Percentiles rank a stretch among this genome's conserved stretches.
Evolutionary conservation across 2,888 invertebrate genomes (phyloP).

Genomic region (Ferdinandea cuprea): DNA sequence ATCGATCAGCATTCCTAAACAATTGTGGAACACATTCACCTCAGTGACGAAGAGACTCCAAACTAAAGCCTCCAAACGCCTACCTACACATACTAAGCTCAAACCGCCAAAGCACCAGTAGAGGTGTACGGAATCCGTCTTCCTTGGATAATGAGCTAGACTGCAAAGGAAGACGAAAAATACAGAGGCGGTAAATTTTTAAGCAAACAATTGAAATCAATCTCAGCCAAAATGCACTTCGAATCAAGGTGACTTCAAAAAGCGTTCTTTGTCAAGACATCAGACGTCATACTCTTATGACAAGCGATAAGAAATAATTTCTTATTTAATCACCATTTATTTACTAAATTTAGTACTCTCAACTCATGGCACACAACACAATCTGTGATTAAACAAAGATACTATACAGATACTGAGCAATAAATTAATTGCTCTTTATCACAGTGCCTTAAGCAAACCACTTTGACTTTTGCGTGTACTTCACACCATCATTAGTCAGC

Average conservation of each 20-base stretch:
- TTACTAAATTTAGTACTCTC: background rate
- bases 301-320: background rate
- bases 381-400: background rate
- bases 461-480: background rate
- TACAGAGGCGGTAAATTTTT: no score
- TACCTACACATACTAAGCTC: no score
- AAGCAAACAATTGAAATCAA: no score
- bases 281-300: background rate
- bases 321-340: background rate
- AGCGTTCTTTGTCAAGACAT: background rate
- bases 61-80: no score
- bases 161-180: no score
- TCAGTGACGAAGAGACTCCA: no score
- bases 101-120: no score
- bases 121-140: no score
- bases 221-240: background rate
- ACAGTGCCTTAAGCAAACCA: background rate
- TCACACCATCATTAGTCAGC: background rate
- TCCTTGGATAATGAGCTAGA: no score
- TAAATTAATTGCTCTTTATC: background rate
- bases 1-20: no score
- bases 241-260: background rate
- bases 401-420: background rate
- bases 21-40: no score
- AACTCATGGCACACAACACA: background rate